These are phyloP conservation scores for Brachionichthys hirsutus DNA, from an alignment of 2,113 vertebrate species.

Conservation along the genomic window DNA sequence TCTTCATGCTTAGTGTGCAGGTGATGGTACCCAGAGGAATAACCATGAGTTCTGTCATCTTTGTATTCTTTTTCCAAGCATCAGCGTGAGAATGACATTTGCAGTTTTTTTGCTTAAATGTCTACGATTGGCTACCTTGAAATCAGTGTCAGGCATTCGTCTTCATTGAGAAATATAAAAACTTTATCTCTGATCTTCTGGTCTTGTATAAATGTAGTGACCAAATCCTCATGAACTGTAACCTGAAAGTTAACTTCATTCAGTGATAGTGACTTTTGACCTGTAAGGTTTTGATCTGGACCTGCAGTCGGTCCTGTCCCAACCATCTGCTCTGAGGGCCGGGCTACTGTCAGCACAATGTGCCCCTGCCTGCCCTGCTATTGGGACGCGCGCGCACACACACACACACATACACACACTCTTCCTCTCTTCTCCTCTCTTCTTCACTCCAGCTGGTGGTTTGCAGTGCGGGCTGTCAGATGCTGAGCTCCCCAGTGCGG, in stretches of 20 bases:
- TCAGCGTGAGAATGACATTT: no score
- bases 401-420: conserved; percentile 16
- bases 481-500: conserved; percentile 57
- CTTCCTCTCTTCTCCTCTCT: conserved; percentile 24
- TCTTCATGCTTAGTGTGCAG: no score
- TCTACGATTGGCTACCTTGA: no score
- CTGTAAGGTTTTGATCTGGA: conserved; percentile 47
- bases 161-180: no score
- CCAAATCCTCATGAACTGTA: conserved; percentile 8
- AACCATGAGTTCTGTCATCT: no score
- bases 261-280: conserved; percentile 25
- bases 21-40: no score
- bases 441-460: conserved; percentile 71
- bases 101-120: no score
- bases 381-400: conserved; percentile 6
- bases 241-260: conserved; percentile 19
- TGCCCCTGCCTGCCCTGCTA: conserved; percentile 47
- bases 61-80: no score
- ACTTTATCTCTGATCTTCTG: no score
- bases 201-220: no score
- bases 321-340: conserved; percentile 60
- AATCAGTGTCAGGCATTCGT: no score
- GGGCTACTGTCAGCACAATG: conserved; percentile 57
- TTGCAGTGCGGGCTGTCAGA: conserved; percentile 59
- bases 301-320: conserved; percentile 43